Evolutionary conservation across 2,113 vertebrate species (phyloP), one percentile per base, ranked within the genome.

Genomic region (Agelaius phoeniceus): DNA sequence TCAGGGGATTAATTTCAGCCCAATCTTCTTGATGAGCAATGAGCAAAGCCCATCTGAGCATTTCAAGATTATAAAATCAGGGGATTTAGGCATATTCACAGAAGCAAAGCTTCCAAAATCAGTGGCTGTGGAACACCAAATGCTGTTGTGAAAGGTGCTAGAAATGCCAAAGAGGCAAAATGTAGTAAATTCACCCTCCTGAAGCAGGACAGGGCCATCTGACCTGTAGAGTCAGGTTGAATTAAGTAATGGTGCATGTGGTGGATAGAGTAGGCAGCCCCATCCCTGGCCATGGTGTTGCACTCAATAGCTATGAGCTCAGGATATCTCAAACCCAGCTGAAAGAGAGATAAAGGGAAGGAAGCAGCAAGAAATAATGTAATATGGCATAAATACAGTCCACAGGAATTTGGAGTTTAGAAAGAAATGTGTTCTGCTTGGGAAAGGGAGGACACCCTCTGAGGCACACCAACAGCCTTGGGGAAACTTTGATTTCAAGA

Each of bases 241-340:
- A 23, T 63, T 52, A 43, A 88, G 31, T 41, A 59, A 9, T 0
- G 0, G 9, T 21, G 44, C 54, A 30, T 28, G 0, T 0, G 19
- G 9, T 15, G 31, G 4, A 11, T 27, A 20, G 54, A 76, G 23
- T 8, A 2, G 39, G 33, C 33, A 86, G 57, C 21, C 20, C n/a
- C 13, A 10, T 23, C 11, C 46, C 31, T 16, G 49, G 7, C 13
- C 3, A 0, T 3, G 0, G 14, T 1, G 1, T 39, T 62, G 37
- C 8, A 6, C 13, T 76, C 41, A 20, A 15, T 24, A 59, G 33
- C 35, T 7, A 0, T 13, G 39, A 86, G 58, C 17, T 81, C 49
- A 52, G 28, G 49, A 41, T 62, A 15, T 14, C 46, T 78, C 73
- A 31, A 89, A 49, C 9, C 9, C 39, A 51, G 23, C 20, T 82